phyloP scores from a whole-genome alignment of 1,140 invertebrate species.

The Apolygus lucorum region DNA sequence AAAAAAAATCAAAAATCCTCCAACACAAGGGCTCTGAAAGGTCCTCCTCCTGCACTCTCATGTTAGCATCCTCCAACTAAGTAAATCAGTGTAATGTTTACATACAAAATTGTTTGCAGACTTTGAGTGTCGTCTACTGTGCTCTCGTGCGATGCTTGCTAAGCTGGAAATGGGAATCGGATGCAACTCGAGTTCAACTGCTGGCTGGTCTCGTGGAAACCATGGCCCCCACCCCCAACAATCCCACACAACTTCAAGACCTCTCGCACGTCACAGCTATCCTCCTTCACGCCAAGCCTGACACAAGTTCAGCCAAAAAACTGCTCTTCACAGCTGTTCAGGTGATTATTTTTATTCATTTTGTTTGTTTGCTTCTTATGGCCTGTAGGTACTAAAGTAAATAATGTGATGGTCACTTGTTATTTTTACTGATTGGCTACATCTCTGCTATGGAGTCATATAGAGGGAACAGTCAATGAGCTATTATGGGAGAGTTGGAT shows the following conservation, averaged over 20 bases:
- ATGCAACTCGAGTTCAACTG: conserved; percentile 41
- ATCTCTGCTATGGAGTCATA: too few species aligned
- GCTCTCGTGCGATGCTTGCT: conserved; percentile 50
- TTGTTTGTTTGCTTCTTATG: background rate
- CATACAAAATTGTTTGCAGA: conserved; percentile 37
- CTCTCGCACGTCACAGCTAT: conserved; percentile 42
- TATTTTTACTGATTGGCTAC: too few species aligned
- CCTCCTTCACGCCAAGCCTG: conserved; percentile 39
- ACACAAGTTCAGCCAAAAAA: conserved; percentile 45
- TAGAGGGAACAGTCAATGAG: too few species aligned
- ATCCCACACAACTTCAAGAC: conserved; percentile 33
- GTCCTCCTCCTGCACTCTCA: too few species aligned
- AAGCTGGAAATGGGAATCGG: conserved; percentile 43
- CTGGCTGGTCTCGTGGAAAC: conserved; percentile 36
- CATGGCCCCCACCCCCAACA: conserved; percentile 26
- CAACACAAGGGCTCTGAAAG: too few species aligned
- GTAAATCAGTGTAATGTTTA: background rate
- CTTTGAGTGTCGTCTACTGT: conserved; percentile 44
- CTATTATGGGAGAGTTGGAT: too few species aligned
- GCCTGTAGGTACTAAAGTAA: too few species aligned
- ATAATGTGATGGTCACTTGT: too few species aligned
- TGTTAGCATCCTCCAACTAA: background rate
- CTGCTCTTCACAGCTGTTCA: conserved; percentile 42
- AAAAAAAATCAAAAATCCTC: too few species aligned
- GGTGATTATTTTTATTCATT: conserved; percentile 28